phyloP scores from a whole-genome alignment of 2,797 vertebrate genomes.

The Paedocypris micromegethes region DNA sequence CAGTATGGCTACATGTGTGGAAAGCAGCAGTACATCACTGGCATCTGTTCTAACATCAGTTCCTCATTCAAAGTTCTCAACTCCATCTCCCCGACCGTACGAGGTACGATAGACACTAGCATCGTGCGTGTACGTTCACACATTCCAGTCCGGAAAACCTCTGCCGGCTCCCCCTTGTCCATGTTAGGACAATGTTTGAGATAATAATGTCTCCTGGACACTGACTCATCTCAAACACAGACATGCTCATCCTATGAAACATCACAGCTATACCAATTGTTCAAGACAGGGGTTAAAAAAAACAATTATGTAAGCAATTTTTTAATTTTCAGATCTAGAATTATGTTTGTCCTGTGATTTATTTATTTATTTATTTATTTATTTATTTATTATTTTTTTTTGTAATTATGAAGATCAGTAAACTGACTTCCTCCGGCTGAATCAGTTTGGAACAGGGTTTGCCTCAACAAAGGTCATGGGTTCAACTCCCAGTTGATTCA shows the following conservation, averaged over 20 bases:
- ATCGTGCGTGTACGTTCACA: conserved; percentile 59
- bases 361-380: no score
- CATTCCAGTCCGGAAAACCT: conserved; percentile 66
- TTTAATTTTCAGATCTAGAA: no score
- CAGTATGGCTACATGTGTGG: conserved; percentile 96
- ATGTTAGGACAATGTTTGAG: conserved; percentile 79
- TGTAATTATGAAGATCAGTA: no score
- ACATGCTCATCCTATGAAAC: conserved; percentile 8
- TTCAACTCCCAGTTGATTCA: no score
- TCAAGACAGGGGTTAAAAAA: no score
- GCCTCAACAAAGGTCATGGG: no score
- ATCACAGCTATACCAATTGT: not conserved
- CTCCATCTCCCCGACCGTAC: conserved; percentile 78
- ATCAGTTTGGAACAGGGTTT: no score
- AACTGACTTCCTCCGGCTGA: no score
- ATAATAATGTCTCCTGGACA: conserved; percentile 46
- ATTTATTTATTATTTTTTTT: no score
- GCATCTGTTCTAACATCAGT: conserved; percentile 91
- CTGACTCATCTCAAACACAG: conserved; percentile 49
- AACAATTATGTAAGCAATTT: no score
- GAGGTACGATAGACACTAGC: conserved; percentile 63
- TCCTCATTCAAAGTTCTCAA: conserved; percentile 84
- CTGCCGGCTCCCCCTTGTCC: conserved; percentile 65
- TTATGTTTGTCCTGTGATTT: no score
- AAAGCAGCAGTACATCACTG: conserved; percentile 85